Base-by-base conservation (phyloP, 2,888 invertebrate species). In the Drosophila robusta region DNA sequence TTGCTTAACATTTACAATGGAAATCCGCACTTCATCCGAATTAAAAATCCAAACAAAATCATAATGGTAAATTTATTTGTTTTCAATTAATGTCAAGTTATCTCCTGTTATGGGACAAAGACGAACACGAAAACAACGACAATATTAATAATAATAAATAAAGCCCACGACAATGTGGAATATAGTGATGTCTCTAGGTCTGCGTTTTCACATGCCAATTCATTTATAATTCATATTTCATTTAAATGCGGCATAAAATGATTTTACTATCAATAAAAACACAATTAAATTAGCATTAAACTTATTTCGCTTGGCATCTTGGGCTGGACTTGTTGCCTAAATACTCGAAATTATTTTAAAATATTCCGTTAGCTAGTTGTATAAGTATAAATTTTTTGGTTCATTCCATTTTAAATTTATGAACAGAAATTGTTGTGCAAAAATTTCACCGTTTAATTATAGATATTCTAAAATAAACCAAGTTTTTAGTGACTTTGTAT, bases 231-330 rank as follows among this genome's bases (percentile, higher is more conserved):
- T 85, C 79, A 79, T 70, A 34, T 12, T 34, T 34, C 34, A 34
- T 86, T 74, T 72, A 78, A 83, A 83, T 75, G 75, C 58, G 46
- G 74, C 87, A 83, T 86, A 70, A 89, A 80, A 80, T 76, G 70
- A 75, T 85, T 90, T 91, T 90, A 90, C 88, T 91, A 88, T 86
- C 89, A 89, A 91, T 91, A 91, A 91, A 91, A 81, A 87, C 66
- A 75, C 89, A 89, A 89, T 91, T 87, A 91, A 91, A 91, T 88
- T 84, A 89, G 80, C 89, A 88, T 89, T 90, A 84, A 89, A 74
- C 56, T 62, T 61, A 78, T 83, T 87, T 70, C 56, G 44, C 62
- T 6, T 51, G 64, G 7, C 34, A 38, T 50, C 18, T 50, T 7
- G 3, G 14, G 34, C n/a, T 29, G 18, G 22, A 57, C 58, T 65